phyloP scores from a whole-genome alignment of 2,113 vertebrate species.

The Eurypyga helias region DNA sequence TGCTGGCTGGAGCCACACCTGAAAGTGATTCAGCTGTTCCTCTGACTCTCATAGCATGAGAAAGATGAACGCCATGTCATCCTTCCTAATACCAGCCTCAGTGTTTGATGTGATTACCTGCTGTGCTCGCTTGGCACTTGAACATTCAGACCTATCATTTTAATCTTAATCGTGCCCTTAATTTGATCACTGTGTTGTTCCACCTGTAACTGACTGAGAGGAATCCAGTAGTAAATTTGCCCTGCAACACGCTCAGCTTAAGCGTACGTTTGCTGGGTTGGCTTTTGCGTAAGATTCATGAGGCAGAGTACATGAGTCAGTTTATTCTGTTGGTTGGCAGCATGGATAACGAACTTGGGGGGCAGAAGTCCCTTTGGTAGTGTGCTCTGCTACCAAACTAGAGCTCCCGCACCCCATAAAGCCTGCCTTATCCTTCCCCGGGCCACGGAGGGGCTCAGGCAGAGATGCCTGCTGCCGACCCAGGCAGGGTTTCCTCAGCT shows the following conservation, averaged over 20 bases:
- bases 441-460: too few species aligned
- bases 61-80: constrained; percentile 31
- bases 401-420: background rate
- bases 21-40: background rate
- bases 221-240: constrained; percentile 25
- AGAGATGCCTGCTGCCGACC: too few species aligned
- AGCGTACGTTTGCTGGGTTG: background rate
- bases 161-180: constrained; percentile 52
- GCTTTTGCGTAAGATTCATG: background rate
- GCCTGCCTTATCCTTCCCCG: background rate
- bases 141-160: constrained; percentile 45
- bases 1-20: background rate
- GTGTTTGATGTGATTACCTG: constrained; percentile 28
- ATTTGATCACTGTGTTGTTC: constrained; percentile 48
- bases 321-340: background rate
- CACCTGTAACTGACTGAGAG: constrained; percentile 16
- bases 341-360: background rate
- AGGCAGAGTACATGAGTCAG: background rate
- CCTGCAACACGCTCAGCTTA: background rate
- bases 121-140: constrained; percentile 10
- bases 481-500: too few species aligned
- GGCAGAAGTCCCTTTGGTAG: background rate
- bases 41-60: background rate
- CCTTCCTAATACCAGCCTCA: constrained; percentile 24
- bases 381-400: background rate